Evolutionary conservation across 2,797 vertebrate species (phyloP), one percentile per base, ranked within the genome.

Genomic region (Gephyroberyx darwinii): DNA sequence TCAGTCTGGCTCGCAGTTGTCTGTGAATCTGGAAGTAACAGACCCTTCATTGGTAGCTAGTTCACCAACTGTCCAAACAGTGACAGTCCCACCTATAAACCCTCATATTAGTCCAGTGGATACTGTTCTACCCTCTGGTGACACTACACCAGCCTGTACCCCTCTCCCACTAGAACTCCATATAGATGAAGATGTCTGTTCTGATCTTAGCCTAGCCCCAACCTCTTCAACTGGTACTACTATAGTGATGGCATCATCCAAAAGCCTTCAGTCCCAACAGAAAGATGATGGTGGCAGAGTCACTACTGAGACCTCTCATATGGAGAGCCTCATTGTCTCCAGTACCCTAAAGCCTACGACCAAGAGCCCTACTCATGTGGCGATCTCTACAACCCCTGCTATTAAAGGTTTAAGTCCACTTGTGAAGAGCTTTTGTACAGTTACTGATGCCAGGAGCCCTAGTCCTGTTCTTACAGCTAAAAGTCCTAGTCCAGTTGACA

Each of bases 1-100:
- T 84, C 90, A 98, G 96, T 96, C 96, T 67, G 94, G 91, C 86
- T 95, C 96, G 84, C 93, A 94, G 79, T 79, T 92, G 76, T 94
- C 92, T 78, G 74, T 94, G 85, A 92, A 89, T 88, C 92, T 93
- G 84, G 95, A 95, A 48, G 80, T 86, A 19, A 69, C 54, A 52
- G 90, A 91, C 10, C 5, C 64, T 50, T 71, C 62, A 22, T n/a
- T 69, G 13, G 30, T 39, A 26, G 17, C 66, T 52, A 63, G 39
- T 75, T 81, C 78, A 62, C 33, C 78, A 7, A 22, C 64, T 63
- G 47, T 77, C 37, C 71, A 74, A 58, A 9, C 53, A 39, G 50
- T 55, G 47, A 37, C 60, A 0, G 0, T 58, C 66, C 66, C 68
- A 9, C 64, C 82, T 52, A 33, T 78, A 80, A 78, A 14, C 57